These are phyloP conservation scores for Cossypha niveicapilla DNA, from an alignment of 2,797 vertebrate genomes.

Conservation along the genomic window DNA sequence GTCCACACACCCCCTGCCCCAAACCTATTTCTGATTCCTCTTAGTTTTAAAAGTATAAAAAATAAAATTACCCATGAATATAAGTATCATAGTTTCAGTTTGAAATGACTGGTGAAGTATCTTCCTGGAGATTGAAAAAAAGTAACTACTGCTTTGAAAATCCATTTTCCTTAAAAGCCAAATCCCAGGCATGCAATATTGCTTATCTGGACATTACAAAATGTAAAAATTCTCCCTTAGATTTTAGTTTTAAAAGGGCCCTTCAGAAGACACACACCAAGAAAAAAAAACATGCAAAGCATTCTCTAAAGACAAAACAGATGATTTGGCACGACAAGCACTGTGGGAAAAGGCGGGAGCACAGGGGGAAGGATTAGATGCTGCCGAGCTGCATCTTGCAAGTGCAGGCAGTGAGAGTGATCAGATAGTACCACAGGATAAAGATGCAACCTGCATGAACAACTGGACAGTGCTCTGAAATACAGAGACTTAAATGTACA, in stretches of 20 bases:
- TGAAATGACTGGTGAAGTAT: background rate
- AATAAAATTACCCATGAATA: background rate
- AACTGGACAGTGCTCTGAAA: background rate
- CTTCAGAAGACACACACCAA: background rate
- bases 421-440: background rate
- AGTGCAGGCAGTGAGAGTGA: background rate
- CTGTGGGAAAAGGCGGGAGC: background rate
- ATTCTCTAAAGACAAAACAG: background rate
- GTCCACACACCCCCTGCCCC: accelerated
- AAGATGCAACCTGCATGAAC: background rate
- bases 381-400: background rate
- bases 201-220: background rate
- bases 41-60: background rate
- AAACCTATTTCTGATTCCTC: background rate
- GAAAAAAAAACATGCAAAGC: background rate
- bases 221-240: background rate
- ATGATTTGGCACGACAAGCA: background rate
- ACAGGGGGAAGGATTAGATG: background rate
- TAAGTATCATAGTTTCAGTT: background rate
- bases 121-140: background rate
- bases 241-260: background rate
- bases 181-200: background rate
- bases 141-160: background rate
- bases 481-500: background rate
- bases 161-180: background rate